Conservation (phyloP, 1,140 invertebrate genomes). For the Zaprionus lachaisei region DNA sequence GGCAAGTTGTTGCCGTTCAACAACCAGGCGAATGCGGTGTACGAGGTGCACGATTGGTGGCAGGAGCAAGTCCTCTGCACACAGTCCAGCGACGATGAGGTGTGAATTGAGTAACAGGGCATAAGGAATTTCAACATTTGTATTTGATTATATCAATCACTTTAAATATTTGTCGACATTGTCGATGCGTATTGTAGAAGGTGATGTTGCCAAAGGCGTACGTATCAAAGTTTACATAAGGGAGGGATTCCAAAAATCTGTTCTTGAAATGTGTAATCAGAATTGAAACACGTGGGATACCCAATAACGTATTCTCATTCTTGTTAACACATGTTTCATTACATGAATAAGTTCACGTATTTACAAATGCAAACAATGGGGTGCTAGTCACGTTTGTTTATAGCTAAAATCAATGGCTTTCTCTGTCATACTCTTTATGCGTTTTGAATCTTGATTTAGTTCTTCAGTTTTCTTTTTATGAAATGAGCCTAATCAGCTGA, state of each 20-base stretch:
- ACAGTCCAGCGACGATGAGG: slow-evolving; percentile 86
- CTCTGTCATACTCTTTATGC: not conserved
- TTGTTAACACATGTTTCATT: not conserved
- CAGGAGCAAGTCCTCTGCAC: slow-evolving; percentile 87
- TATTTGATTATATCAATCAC: not conserved
- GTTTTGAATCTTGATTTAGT: not conserved
- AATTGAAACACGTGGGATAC: not conserved
- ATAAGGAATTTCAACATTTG: not conserved
- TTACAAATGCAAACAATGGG: not conserved
- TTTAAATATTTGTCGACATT: not conserved
- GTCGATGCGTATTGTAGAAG: not conserved
- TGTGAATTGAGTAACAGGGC: slow-evolving; percentile 19
- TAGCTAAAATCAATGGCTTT: not conserved
- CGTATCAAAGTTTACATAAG: not conserved
- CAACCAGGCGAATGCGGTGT: slow-evolving; percentile 86
- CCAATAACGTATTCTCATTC: not conserved
- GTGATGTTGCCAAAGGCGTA: not conserved
- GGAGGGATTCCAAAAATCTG: not conserved
- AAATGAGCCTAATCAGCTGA: not conserved
- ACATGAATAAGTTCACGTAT: not conserved
- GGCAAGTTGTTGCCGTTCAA: slow-evolving; percentile 77
- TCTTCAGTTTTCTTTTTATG: not conserved
- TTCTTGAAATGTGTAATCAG: not conserved
- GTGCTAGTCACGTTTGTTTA: not conserved
- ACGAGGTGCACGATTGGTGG: slow-evolving; percentile 89